Evolutionary conservation across 1,140 invertebrate species (phyloP), one percentile per base, ranked within the genome.

Genomic region (Meloidogyne floridensis): DNA sequence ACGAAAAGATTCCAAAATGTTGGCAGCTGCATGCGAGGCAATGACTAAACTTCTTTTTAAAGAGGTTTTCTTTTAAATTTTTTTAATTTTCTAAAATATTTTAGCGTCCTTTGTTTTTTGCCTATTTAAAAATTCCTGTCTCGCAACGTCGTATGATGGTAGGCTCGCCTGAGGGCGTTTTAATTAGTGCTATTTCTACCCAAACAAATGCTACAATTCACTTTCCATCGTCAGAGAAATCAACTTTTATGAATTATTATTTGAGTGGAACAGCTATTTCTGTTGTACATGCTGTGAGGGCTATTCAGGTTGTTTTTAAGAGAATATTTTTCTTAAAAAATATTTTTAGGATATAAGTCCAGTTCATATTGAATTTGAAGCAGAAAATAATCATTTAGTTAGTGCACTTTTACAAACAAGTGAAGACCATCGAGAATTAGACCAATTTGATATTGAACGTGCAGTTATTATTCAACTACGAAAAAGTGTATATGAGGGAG

Each of bases 311-410:
- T 32, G 10, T 54, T 59, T 75, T 75, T 10, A 43, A 43, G 1
- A 42, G 3, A n/a, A 43, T 71, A 56, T 32, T 75, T 56, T 18
- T 47, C 59, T 75, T 15, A 6, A 20, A 11, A 11, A 43, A 8
- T 11, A 75, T 54, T 72, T 59, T 69, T 47, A 83, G 82, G 81
- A 77, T 11, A 53, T 83, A 42, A 69, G 82, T 9, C 82, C 71
- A 2, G 82, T 83, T 18, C 82, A 74, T 42, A 70, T 83, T n/a
- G 82, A 83, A 59, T 83, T 83, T 72, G 82, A 83, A n/a, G 83
- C 79, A 8, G 82, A 83, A 77, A 76, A 83, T 65, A 13, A 56
- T 13, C 80, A 83, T 70, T 15, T 82, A 4, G 71, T 56, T 20
- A 70, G 65, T 76, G 43, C 72, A 32, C 69, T 84, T 65, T 18